Evolutionary conservation across 2,888 invertebrate species (phyloP), one percentile per base, ranked within the genome.

Genomic region (Nephrotoma appendiculata): DNA sequence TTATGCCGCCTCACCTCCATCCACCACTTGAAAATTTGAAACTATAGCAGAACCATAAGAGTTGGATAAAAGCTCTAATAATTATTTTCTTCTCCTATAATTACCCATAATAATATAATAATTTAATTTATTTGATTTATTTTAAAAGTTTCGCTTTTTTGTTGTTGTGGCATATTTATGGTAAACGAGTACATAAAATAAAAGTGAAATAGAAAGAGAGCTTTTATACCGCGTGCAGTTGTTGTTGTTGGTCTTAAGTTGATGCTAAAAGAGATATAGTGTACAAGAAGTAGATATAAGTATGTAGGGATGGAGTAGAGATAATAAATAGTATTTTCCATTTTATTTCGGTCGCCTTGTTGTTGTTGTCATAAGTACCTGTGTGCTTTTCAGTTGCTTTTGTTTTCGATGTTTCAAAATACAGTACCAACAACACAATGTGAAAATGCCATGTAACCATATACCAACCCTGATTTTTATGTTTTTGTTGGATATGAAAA

Each of bases 391-490:
- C 71, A 71, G n/a, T 57, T 57, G 52, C 4, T 57, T 71, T 71
- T 71, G 71, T 71, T 31, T 71, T 71, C 9, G 15, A 31, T 71
- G 7, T 71, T 48, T 9, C 71, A 71, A 31, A 71, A 71, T 71
- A 71, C 6, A 71, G 31, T 71, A 71, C 6, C 15, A 52, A 52
- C 52, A 52, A 52, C n/a, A 52, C 52, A 15, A 9, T 31, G 9
- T 71, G 31, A 11, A 1, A 31, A 71, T 71, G 71, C 71, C 71
- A 71, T 71, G 31, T 31, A 71, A 71, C 71, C 31, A 48, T 71
- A 71, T 71, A 71, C 71, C 71, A 71, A 71, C 71, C 71, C 71
- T 71, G 71, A 71, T 84, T 84, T 84, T 83, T 84, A 84, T 84
- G 42, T 42, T n/a, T 1, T 42, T 84, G 43, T 84, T 42, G 43